Base-by-base conservation (phyloP, 2,113 vertebrate genomes). In the Pungitius pungitius region DNA sequence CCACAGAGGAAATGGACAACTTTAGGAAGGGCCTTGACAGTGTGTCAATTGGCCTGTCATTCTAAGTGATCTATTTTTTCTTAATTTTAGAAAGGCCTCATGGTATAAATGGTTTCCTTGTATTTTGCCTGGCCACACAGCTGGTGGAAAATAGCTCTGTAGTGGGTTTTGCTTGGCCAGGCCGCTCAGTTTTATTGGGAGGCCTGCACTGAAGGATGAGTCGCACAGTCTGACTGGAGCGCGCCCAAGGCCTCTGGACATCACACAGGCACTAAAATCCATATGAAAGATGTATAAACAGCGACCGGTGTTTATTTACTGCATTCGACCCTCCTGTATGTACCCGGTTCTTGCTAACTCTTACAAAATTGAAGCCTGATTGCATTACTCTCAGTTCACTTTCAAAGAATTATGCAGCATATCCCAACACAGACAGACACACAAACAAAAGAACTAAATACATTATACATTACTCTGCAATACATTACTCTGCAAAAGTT, bases 121-220 rank as follows among this genome's bases (percentile, higher is more conserved):
- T 95, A 85, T 94, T 95, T 95, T 90, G 89, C 88, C 94, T 95
- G 94, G 94, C 94, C 73, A 75, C 88, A 60, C 35, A 88, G 85
- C 90, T 88, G 84, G 87, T 93, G 93, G 95, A 94, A 95, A 95
- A 94, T 88, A 92, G 88, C 92, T 92, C 85, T 85, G 78, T 77
- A 90, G 92, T 80, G 88, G 90, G 85, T 94, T 94, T 91, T 85
- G 78, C 90, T 93, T 88, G 89, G 89, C 93, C 81, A 86, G 85
- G 93, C 90, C 42, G 86, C 77, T 69, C 86, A 94, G 92, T 94
- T 95, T 95, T 93, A 73, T 91, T 95, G 95, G 94, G 94, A 96
- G 88, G 82, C 84, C 81, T 86, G 87, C 80, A 72, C 89, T 90
- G 93, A 94, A 92, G 89, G 93, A 95, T 93, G 93, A 93, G 92